Conservation (phyloP, 2,113 vertebrate species). For the Carassius gibelio region DNA sequence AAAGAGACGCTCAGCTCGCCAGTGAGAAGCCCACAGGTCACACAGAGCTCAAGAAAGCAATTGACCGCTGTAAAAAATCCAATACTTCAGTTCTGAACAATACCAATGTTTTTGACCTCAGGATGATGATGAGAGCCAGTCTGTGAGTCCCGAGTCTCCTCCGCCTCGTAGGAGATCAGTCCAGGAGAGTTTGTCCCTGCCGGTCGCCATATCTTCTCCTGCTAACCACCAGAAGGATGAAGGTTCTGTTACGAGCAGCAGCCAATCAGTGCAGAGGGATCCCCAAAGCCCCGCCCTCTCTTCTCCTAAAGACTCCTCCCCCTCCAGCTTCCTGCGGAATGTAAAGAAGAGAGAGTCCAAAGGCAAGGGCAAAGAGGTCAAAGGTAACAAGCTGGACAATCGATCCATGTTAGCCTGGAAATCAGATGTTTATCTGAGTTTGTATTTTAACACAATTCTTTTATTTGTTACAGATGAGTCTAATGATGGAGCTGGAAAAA, state of each 20-base stretch:
- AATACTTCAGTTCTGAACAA: not conserved
- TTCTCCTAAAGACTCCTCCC: conserved; percentile 75
- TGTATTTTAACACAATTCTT: not conserved
- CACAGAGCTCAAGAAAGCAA: conserved; percentile 27
- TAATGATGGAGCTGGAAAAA: conserved; percentile 80
- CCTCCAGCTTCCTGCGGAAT: conserved; percentile 75
- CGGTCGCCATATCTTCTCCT: conserved; percentile 60
- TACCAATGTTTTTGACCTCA: conserved; percentile 20
- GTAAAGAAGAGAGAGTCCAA: conserved; percentile 84
- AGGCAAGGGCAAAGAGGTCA: conserved; percentile 82
- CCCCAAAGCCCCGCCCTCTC: conserved; percentile 69
- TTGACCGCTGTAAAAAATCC: not conserved
- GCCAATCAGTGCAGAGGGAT: conserved; percentile 71
- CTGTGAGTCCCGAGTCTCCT: conserved; percentile 50
- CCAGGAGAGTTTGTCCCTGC: conserved; percentile 77
- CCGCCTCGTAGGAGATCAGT: conserved; percentile 68
- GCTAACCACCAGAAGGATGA: conserved; percentile 71
- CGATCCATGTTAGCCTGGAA: not conserved
- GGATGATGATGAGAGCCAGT: conserved; percentile 71
- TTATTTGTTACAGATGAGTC: conserved; percentile 77
- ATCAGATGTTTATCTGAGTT: not conserved
- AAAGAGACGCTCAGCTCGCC: conserved; percentile 75
- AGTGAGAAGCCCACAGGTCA: conserved; percentile 67
- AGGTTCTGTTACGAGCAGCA: conserved; percentile 58
- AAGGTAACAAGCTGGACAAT: conserved; percentile 73